These are phyloP conservation scores for Nestor notabilis DNA, from an alignment of 2,113 vertebrate species.

Conservation along the genomic window DNA sequence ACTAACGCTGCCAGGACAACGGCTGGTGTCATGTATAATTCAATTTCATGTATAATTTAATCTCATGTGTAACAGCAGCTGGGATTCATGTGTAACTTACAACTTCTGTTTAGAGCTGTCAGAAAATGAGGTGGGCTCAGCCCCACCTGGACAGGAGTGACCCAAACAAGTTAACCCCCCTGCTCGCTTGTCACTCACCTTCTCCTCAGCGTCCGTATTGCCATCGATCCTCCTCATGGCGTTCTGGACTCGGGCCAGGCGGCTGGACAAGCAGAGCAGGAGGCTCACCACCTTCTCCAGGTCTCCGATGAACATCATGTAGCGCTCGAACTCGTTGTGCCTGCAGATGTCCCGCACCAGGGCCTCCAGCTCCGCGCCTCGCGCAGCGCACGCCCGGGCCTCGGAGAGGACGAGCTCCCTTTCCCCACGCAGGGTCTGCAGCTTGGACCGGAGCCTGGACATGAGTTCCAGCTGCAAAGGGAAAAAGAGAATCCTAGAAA, in stretches of 20 bases:
- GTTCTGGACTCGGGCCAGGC: conserved; percentile 86
- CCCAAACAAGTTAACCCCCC: background rate
- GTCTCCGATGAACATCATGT: conserved; percentile 88
- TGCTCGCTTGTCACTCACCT: conserved; percentile 71
- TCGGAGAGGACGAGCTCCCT: conserved; percentile 69
- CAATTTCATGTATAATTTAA: background rate
- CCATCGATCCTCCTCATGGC: conserved; percentile 81
- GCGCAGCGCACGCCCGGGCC: conserved; percentile 55
- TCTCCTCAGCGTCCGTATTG: conserved; percentile 84
- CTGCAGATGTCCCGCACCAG: conserved; percentile 75
- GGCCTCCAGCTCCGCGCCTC: conserved; percentile 66
- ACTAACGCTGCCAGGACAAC: accelerated
- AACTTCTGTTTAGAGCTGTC: background rate
- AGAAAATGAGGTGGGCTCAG: accelerated
- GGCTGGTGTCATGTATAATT: background rate
- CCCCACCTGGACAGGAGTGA: background rate
- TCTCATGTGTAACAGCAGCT: background rate
- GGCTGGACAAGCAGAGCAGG: conserved; percentile 88
- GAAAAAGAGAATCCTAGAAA: no score
- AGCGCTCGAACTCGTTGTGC: conserved; percentile 85
- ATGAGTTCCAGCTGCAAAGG: conserved; percentile 78
- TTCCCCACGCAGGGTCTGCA: conserved; percentile 70
- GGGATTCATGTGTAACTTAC: background rate
- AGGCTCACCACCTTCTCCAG: conserved; percentile 92
- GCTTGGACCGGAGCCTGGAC: conserved; percentile 66